Base-by-base conservation (phyloP, 2,113 vertebrate species). In the Struthio camelus region DNA sequence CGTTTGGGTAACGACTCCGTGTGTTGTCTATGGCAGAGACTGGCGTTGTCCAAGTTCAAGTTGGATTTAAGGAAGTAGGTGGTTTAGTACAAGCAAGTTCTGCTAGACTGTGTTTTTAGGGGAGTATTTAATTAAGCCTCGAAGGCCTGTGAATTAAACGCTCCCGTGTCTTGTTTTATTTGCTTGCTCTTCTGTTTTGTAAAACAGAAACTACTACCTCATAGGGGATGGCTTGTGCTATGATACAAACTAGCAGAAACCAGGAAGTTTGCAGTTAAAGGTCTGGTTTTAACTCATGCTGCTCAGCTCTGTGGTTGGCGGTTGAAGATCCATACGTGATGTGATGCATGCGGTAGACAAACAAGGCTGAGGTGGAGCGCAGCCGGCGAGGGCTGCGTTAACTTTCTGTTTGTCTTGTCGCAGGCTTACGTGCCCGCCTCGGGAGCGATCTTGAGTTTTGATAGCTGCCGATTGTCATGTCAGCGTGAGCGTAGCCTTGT, bases 231-330 rank as follows among this genome's bases (percentile, higher is more conserved):
- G 32, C 61, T 62, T 42, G 27, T 28, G 61, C 36, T 51, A 22
- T 42, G 40, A n/a, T 11, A 36, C 46, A 50, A 46, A 46, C 79
- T 32, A 54, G 56, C 44, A 42, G 85, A 79, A 83, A 30, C 62
- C 67, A 69, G 80, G 38, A 85, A 79, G 16, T 65, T 84, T 38
- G 64, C 80, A 92, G 42, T 87, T 53, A 34, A 61, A 79, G 16
- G 61, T 82, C 78, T 93, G 82, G 79, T 80, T 91, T 96, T 94
- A 82, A 44, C 51, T 96, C 80, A 93, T 67, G 67, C 44, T 58
- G 28, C 65, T 78, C 70, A 11, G 50, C 34, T 27, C 77, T 65
- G 38, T 44, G 75, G 64, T 67, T 93, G 32, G 66, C 87, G 75
- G 67, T 61, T 83, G 42, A 17, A 69, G 65, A 78, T 54, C 76